These are phyloP conservation scores for Ophion ellenae DNA, from an alignment of 2,888 invertebrate genomes.

Conservation along the genomic window DNA sequence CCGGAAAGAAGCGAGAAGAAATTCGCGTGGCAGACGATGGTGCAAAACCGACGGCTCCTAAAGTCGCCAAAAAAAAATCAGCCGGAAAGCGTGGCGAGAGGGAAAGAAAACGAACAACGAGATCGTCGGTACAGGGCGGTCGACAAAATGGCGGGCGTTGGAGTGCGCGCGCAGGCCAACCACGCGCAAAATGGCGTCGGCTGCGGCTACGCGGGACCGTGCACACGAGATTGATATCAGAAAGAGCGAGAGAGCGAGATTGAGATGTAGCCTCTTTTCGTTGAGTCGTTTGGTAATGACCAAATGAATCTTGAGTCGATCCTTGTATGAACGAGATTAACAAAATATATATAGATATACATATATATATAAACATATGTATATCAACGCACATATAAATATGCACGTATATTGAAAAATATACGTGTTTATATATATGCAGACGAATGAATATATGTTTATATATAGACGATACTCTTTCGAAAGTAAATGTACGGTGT, in stretches of 20 bases:
- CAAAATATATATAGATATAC: slow-evolving; percentile 40
- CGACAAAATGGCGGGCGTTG: slow-evolving; percentile 50
- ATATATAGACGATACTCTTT: slow-evolving; percentile 78
- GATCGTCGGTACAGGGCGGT: not conserved
- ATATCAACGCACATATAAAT: too few relatives aligned
- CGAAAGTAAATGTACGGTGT: slow-evolving; percentile 83
- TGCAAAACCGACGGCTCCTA: slow-evolving; percentile 64
- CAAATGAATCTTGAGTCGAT: slow-evolving; percentile 73
- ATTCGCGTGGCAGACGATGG: slow-evolving; percentile 5
- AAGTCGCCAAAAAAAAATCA: slow-evolving; percentile 59
- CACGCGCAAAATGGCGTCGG: slow-evolving; percentile 62
- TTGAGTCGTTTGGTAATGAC: slow-evolving; percentile 75
- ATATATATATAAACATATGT: slow-evolving; percentile 64
- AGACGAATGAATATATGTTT: slow-evolving; percentile 59
- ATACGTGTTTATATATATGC: too few relatives aligned
- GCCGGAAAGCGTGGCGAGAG: slow-evolving; percentile 5
- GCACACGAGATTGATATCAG: slow-evolving; percentile 69
- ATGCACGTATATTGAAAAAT: too few relatives aligned
- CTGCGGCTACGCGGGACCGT: slow-evolving; percentile 74
- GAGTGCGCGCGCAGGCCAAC: slow-evolving; percentile 30
- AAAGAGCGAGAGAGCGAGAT: slow-evolving; percentile 78
- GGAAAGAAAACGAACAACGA: not conserved
- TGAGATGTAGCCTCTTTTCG: slow-evolving; percentile 83
- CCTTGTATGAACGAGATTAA: slow-evolving; percentile 70
- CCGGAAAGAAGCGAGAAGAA: slow-evolving; percentile 60